A percentile compares a stretch with the other conserved stretches of the same genome.
These are phyloP conservation scores for Drosophila chauvacae DNA, from an alignment of 1,140 invertebrate species.

Conservation along the genomic window DNA sequence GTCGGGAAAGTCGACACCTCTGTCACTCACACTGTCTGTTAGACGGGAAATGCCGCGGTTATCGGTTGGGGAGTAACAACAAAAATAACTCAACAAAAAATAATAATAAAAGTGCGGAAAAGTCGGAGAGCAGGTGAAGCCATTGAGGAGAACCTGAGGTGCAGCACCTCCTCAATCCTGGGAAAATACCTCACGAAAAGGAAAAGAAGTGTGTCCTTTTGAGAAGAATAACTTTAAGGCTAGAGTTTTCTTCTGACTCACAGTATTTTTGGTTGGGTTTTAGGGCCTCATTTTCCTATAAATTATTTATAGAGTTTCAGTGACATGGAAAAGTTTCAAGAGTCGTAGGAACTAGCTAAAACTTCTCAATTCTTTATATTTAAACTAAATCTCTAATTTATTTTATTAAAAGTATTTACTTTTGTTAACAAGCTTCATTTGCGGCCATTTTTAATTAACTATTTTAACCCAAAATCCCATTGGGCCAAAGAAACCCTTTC, in stretches of 20 bases:
- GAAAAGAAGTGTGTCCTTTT: not conserved
- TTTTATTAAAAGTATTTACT: too few relatives aligned
- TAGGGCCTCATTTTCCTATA: not conserved
- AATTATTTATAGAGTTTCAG: not conserved
- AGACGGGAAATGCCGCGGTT: constrained; percentile 1
- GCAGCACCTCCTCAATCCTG: not conserved
- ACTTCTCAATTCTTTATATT: too few relatives aligned
- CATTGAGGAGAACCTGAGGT: not conserved
- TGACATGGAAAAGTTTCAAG: not conserved
- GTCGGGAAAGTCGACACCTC: constrained; percentile 17
- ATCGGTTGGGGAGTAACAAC: not conserved
- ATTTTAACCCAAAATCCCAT: not conserved
- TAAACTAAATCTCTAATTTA: too few relatives aligned
- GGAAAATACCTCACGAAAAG: not conserved
- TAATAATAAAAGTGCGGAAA: not conserved
- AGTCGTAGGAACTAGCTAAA: too few relatives aligned
- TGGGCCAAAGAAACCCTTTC: not conserved
- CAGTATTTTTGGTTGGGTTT: not conserved
- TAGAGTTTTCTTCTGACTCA: not conserved
- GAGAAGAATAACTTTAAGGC: not conserved
- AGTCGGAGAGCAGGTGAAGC: not conserved
- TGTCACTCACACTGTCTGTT: constrained; percentile 22
- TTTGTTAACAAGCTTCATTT: not conserved
- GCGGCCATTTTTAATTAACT: constrained; percentile 1
- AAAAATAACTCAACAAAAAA: not conserved